Conservation (phyloP, 2,797 vertebrate species). For the Channallabes apus region DNA sequence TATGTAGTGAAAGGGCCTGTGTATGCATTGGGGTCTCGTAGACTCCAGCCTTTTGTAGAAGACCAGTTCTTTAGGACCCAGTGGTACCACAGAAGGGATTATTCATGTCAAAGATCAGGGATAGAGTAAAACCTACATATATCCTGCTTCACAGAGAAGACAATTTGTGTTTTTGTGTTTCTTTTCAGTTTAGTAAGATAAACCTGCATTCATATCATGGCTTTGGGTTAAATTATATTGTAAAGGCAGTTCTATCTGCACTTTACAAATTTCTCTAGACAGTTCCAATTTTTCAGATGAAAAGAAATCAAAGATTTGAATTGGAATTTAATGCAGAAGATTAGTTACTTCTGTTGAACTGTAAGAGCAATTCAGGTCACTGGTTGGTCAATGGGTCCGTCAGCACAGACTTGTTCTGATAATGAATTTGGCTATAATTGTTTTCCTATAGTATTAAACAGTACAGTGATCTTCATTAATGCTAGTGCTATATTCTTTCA, state of each 20-base stretch:
- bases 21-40: neutral
- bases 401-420: neutral
- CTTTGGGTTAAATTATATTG: conserved; percentile 31
- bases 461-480: neutral
- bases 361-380: neutral
- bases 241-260: neutral
- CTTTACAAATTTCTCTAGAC: neutral
- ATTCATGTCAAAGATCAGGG: conserved; percentile 55
- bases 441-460: neutral
- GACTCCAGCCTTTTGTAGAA: conserved; percentile 46
- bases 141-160: conserved; percentile 14
- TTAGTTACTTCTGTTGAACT: neutral
- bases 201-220: conserved; percentile 21
- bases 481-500: neutral
- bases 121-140: conserved; percentile 32
- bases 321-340: neutral
- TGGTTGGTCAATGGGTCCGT: conserved; percentile 4
- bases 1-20: conserved; percentile 45
- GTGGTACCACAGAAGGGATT: conserved; percentile 41
- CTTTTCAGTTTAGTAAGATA: conserved; percentile 39
- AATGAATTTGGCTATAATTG: neutral
- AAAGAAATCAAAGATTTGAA: neutral
- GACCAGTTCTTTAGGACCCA: conserved; percentile 44
- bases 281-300: neutral
- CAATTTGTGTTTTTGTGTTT: conserved; percentile 26